These are phyloP conservation scores for Pemphredon lugubris DNA, from an alignment of 2,888 invertebrate species.

Conservation along the genomic window DNA sequence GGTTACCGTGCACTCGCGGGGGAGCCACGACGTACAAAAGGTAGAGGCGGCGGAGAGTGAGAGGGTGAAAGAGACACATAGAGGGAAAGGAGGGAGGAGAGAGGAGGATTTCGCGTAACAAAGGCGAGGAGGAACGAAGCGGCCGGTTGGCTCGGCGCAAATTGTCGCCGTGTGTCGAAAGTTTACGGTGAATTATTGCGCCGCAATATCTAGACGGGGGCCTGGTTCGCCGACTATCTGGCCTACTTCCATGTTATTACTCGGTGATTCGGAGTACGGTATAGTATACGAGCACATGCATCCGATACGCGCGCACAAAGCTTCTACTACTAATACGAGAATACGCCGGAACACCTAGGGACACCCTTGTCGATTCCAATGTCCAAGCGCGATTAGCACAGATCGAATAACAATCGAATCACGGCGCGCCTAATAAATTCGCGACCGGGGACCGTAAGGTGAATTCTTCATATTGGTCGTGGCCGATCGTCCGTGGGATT, in stretches of 20 bases:
- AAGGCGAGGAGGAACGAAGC: constrained; percentile 22
- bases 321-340: no score
- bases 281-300: constrained; percentile 28
- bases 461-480: no score
- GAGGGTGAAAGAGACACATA: background rate
- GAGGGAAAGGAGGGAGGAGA: constrained; percentile 7
- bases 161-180: constrained; percentile 74
- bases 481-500: no score
- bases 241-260: constrained; percentile 78
- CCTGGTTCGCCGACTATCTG: constrained; percentile 72
- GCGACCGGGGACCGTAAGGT: no score
- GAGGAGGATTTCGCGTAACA: constrained; percentile 26
- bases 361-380: background rate
- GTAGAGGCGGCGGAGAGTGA: constrained; percentile 14
- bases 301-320: constrained; percentile 12
- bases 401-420: no score
- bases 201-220: constrained; percentile 74
- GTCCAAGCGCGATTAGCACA: no score
- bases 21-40: background rate
- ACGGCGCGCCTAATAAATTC: no score
- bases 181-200: constrained; percentile 77
- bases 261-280: constrained; percentile 62
- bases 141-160: constrained; percentile 57
- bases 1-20: constrained; percentile 7
- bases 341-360: constrained; percentile 1